Base-by-base conservation (phyloP, 2,797 vertebrate species). In the Serranus cabrilla region DNA sequence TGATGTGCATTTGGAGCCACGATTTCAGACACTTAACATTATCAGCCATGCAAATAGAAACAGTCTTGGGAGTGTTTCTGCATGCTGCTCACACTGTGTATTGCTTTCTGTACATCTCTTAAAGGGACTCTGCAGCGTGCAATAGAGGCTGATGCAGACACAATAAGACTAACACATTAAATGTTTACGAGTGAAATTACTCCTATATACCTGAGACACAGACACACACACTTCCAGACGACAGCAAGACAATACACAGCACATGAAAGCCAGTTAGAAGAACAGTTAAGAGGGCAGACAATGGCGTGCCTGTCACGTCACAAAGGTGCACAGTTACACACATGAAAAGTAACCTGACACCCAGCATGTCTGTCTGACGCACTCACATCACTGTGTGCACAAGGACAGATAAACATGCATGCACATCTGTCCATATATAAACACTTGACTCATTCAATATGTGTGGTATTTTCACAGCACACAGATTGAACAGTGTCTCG, bases 41-140 rank as follows among this genome's bases (percentile, higher is more conserved):
- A 89, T 86, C 78, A 58, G 63, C 56, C 62, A 81, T 51, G 81
- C 74, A 80, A 87, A 88, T 73, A 83, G 88, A 85, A 81, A 83
- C 70, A 66, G 50, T 72, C 2, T 65, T 7, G 12, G 21, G 66
- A 27, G 23, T 1, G 23, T 55, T 51, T 75, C n/a, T 58, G 52
- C 63, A 21, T 58, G 46, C 56, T 62, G 52, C 61, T 67, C 64
- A 50, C 81, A 73, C 56, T 69, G 62, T 3, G n/a, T 21, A 63
- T 27, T 45, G 21, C 18, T 43, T 40, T n/a, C 42, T 46, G 42
- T 64, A 50, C 43, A 14, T 59, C 65, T 76, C 31, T 75, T 54
- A 54, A 64, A 78, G 16, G 20, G 25, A 20, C 18, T 64, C 57
- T 63, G 16, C 25, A 34, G 6, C 37, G 21, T 14, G 25, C 37